These are phyloP conservation scores for Macrophya annulata DNA, from an alignment of 2,888 invertebrate genomes.

Conservation along the genomic window DNA sequence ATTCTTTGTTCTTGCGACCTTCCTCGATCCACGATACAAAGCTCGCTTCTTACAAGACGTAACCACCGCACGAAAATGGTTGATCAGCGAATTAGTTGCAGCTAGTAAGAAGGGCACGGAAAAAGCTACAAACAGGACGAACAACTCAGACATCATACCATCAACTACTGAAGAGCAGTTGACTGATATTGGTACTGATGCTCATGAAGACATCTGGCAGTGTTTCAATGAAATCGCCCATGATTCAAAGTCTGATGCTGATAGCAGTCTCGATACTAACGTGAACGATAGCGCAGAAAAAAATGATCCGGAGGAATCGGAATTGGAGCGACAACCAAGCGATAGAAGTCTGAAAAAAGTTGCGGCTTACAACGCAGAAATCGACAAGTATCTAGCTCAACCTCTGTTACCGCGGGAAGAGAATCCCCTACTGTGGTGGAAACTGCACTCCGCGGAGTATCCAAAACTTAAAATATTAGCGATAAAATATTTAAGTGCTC, in stretches of 20 bases:
- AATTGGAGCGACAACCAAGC: background rate
- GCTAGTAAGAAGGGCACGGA: background rate
- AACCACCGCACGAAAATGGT: background rate
- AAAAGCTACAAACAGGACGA: background rate
- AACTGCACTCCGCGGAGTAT: conserved; percentile 38
- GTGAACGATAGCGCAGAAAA: background rate
- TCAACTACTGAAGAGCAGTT: background rate
- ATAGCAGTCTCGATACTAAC: conserved; percentile 9
- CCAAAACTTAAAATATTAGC: conserved; percentile 53
- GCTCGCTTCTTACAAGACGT: background rate
- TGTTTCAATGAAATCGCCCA: conserved; percentile 63
- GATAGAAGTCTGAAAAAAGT: background rate
- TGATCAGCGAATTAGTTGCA: background rate
- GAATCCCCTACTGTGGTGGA: conserved; percentile 54
- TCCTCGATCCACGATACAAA: conserved; percentile 29
- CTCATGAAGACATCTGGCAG: conserved; percentile 60
- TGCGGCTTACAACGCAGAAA: background rate
- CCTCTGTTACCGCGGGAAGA: background rate
- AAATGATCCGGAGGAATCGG: background rate
- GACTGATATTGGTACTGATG: background rate
- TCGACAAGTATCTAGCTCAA: background rate
- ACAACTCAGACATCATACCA: background rate
- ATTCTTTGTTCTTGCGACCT: conserved; percentile 8
- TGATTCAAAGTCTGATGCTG: conserved; percentile 22
- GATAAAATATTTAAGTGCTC: conserved; percentile 40